A percentile compares a stretch with the other conserved stretches of the same genome.
Evolutionary conservation across 2,797 vertebrate genomes (phyloP).

Genomic region (Eupleurogrammus muticus): DNA sequence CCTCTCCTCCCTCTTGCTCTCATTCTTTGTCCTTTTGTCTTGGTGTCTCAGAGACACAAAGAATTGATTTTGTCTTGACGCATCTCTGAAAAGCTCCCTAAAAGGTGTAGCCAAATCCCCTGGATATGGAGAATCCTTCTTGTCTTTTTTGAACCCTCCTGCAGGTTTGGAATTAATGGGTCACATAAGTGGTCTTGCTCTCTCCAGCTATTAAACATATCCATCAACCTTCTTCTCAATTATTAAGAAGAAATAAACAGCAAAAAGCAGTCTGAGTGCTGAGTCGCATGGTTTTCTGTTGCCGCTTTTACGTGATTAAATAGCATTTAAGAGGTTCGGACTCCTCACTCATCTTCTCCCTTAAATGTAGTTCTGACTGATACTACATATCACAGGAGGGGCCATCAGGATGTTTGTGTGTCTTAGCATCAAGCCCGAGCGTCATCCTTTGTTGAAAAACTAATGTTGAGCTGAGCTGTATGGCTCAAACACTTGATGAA

Average conservation of each 20-base stretch:
- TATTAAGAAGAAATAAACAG: constrained; percentile 74
- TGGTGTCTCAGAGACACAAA: constrained; percentile 14
- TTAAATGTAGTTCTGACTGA: constrained; percentile 50
- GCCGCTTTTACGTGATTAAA: constrained; percentile 77
- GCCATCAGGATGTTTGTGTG: constrained; percentile 67
- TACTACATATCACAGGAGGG: constrained; percentile 51
- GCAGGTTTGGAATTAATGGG: constrained; percentile 74
- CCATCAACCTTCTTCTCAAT: constrained; percentile 76
- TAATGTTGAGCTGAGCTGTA: constrained; percentile 23
- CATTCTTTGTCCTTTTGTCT: constrained; percentile 32
- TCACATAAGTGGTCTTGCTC: constrained; percentile 78
- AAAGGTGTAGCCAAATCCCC: constrained; percentile 71
- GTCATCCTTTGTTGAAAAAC: constrained; percentile 54
- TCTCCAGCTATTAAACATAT: constrained; percentile 79
- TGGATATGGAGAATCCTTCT: constrained; percentile 59
- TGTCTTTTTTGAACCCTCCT: constrained; percentile 56
- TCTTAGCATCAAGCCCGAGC: constrained; percentile 58
- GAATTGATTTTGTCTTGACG: constrained; percentile 60
- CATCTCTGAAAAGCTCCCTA: constrained; percentile 63
- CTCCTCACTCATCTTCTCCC: constrained; percentile 59
- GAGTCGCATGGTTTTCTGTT: constrained; percentile 57
- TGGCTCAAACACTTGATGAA: constrained; percentile 56
- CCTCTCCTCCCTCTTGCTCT: constrained; percentile 26
- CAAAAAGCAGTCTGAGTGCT: constrained; percentile 67
- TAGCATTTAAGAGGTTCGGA: constrained; percentile 72